Evolutionary conservation across 1,140 invertebrate genomes (phyloP).

Genomic region (Trigoniulus corallinus): DNA sequence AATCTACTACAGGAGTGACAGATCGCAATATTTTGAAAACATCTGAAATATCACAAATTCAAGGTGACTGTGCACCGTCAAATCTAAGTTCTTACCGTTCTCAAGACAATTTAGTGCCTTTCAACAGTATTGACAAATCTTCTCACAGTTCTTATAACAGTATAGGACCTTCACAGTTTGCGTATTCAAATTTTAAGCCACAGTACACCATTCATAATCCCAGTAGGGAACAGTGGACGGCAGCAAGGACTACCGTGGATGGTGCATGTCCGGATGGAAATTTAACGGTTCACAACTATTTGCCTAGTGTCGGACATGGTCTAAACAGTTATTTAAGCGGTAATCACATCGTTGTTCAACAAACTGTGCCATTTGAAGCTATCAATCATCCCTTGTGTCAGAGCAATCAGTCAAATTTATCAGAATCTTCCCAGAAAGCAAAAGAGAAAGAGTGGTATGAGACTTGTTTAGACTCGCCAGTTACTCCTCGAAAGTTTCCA

Average conservation of each 20-base stretch:
- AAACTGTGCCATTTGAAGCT: too few species aligned
- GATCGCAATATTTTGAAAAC: neutral
- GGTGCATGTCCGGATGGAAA: too few species aligned
- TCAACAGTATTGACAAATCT: neutral
- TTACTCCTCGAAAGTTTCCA: conserved; percentile 11
- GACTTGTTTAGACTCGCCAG: conserved; percentile 44
- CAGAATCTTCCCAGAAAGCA: neutral
- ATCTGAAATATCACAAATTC: neutral
- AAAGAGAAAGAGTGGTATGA: conserved; percentile 54
- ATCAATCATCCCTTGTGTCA: too few species aligned
- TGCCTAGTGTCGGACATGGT: neutral
- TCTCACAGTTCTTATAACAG: neutral
- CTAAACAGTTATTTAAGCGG: neutral
- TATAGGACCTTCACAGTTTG: neutral
- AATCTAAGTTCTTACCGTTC: neutral
- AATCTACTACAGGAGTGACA: neutral
- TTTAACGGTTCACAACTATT: neutral
- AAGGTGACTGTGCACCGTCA: neutral
- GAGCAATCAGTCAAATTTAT: neutral
- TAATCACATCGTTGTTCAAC: neutral
- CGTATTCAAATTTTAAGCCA: neutral
- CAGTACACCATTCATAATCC: neutral
- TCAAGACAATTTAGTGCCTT: neutral
- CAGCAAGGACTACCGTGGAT: too few species aligned
- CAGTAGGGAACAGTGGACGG: neutral